Conservation (phyloP, 92 coral and sea anemone genomes). For the Epizoanthus illoricatus region DNA sequence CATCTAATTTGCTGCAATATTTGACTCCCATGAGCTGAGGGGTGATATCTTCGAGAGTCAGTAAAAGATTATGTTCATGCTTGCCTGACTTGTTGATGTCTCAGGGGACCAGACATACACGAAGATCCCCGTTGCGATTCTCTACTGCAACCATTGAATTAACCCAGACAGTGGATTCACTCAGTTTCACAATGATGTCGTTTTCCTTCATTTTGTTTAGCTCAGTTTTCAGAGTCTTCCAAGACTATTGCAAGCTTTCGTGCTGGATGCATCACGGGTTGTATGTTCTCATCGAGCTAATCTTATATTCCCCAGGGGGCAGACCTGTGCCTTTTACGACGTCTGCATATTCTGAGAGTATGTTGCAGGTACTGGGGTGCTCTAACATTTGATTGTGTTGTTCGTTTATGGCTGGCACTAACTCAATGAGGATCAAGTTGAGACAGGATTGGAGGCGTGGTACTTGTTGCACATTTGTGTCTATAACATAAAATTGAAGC, state of each 20-base stretch:
- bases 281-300: background rate
- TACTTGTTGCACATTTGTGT: background rate
- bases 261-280: conserved; percentile 1
- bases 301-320: conserved; percentile 7
- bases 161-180: too few relatives aligned
- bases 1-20: too few relatives aligned
- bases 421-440: background rate
- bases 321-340: conserved; percentile 13
- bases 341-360: conserved; percentile 17
- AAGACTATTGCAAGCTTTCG: background rate
- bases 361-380: background rate
- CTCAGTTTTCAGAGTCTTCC: background rate
- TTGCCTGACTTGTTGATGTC: too few relatives aligned
- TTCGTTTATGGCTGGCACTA: background rate
- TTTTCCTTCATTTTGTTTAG: too few relatives aligned
- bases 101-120: too few relatives aligned
- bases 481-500: conserved; percentile 24
- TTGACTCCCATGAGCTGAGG: too few relatives aligned
- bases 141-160: too few relatives aligned
- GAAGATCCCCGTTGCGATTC: too few relatives aligned
- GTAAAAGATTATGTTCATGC: too few relatives aligned
- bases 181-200: too few relatives aligned
- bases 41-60: too few relatives aligned
- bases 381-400: background rate
- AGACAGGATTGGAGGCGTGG: conserved; percentile 31